Conservation (phyloP, 2,888 invertebrate species). For the Microplitis manilae region DNA sequence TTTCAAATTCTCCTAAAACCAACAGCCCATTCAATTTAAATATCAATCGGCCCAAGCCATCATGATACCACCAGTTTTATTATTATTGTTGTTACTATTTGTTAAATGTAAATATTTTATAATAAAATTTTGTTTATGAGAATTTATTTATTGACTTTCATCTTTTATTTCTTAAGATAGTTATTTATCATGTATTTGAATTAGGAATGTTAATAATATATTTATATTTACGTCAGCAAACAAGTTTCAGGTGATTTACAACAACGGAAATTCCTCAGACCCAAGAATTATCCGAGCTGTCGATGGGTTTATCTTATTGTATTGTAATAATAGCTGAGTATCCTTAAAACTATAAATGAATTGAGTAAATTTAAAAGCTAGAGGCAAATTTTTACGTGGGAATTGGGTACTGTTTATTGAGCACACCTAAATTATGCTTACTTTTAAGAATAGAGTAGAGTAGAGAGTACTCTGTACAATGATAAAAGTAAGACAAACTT, state of each 20-base stretch:
- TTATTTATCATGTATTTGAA: background rate
- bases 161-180: background rate
- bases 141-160: background rate
- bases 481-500: background rate
- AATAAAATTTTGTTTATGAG: background rate
- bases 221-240: too few species aligned
- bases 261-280: background rate
- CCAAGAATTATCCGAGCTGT: background rate
- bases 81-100: background rate
- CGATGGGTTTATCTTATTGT: background rate
- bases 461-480: background rate
- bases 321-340: background rate
- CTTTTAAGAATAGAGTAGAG: too few species aligned
- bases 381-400: background rate
- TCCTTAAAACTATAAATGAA: background rate
- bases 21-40: background rate
- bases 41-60: conserved; percentile 68
- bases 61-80: background rate
- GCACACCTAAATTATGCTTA: background rate
- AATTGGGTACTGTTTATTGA: background rate
- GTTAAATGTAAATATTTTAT: background rate
- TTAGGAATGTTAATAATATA: background rate
- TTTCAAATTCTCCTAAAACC: conserved; percentile 66
- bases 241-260: background rate
- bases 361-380: background rate